Evolutionary conservation across 2,888 invertebrate genomes (phyloP).

Genomic region (Dicranocentrus wangi): DNA sequence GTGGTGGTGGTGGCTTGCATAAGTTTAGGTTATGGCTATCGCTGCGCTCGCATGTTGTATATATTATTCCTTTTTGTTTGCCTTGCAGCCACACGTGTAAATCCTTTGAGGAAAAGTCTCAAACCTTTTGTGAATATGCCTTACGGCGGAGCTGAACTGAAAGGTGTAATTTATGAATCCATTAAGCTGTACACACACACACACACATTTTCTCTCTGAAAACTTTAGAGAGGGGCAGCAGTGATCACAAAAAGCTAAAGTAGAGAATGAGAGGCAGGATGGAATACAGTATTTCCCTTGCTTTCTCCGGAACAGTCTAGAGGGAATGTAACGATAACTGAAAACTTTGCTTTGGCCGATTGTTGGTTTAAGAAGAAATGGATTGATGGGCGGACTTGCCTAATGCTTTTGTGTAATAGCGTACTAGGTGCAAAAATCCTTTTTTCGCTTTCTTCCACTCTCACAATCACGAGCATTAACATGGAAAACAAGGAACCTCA

Average conservation of each 20-base stretch:
- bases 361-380: conserved; percentile 58
- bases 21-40: too few species aligned
- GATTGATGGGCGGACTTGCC: conserved; percentile 55
- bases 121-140: conserved; percentile 33
- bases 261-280: not conserved
- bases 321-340: not conserved
- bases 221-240: not conserved
- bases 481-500: too few species aligned
- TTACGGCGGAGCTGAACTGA: conserved; percentile 33
- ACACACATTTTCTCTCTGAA: conserved; percentile 18
- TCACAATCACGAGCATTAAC: conserved; percentile 2
- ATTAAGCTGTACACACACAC: conserved; percentile 44
- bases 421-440: conserved; percentile 57
- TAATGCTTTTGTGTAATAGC: conserved; percentile 57
- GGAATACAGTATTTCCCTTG: not conserved
- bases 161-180: conserved; percentile 62
- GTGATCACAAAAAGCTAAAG: conserved; percentile 27
- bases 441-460: conserved; percentile 29
- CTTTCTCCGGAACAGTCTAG: conserved; percentile 1
- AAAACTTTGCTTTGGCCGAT: conserved; percentile 26
- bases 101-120: conserved; percentile 40
- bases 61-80: conserved; percentile 30
- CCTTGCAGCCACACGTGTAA: conserved; percentile 17
- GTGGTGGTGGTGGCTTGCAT: conserved; percentile 43
- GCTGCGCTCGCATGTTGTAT: too few species aligned